Evolutionary conservation across 1,140 invertebrate genomes (phyloP).

Genomic region (Pseudomyrmex flavicornis): DNA sequence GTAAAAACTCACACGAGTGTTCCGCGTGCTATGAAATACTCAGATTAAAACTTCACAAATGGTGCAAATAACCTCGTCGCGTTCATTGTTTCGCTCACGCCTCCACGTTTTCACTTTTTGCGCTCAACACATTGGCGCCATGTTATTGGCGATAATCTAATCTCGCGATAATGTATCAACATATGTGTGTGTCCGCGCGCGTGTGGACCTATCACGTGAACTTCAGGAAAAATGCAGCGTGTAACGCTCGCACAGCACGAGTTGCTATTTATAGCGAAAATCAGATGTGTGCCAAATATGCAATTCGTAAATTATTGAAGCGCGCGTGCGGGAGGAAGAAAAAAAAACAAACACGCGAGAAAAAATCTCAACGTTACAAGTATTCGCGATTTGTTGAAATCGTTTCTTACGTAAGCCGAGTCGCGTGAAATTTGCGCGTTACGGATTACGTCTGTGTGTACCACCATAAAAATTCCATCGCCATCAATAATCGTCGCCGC

Average conservation of each 20-base stretch:
- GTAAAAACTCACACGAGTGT: no score
- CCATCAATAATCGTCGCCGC: background rate
- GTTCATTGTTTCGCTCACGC: constrained; percentile 29
- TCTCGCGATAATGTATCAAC: constrained; percentile 74
- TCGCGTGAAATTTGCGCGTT: background rate
- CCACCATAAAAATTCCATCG: constrained; percentile 4
- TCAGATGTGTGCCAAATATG: background rate
- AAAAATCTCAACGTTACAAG: constrained; percentile 6
- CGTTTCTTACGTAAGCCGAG: constrained; percentile 4
- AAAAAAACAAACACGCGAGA: background rate
- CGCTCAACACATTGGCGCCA: constrained; percentile 74
- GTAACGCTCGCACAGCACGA: constrained; percentile 4
- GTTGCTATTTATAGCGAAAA: constrained; percentile 32
- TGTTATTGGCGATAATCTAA: constrained; percentile 79
- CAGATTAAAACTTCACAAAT: constrained; percentile 26
- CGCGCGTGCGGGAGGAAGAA: background rate
- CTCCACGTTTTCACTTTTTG: constrained; percentile 58
- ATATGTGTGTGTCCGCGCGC: constrained; percentile 23
- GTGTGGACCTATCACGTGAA: constrained; percentile 22
- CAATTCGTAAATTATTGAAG: constrained; percentile 18
- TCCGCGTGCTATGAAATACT: background rate
- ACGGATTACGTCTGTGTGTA: constrained; percentile 17
- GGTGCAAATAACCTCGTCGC: background rate
- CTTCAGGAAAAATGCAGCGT: constrained; percentile 29
- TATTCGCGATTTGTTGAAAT: background rate